Evolutionary conservation across 2,888 invertebrate genomes (phyloP), one percentile per base, ranked within the genome.

Genomic region (Pocota personata): DNA sequence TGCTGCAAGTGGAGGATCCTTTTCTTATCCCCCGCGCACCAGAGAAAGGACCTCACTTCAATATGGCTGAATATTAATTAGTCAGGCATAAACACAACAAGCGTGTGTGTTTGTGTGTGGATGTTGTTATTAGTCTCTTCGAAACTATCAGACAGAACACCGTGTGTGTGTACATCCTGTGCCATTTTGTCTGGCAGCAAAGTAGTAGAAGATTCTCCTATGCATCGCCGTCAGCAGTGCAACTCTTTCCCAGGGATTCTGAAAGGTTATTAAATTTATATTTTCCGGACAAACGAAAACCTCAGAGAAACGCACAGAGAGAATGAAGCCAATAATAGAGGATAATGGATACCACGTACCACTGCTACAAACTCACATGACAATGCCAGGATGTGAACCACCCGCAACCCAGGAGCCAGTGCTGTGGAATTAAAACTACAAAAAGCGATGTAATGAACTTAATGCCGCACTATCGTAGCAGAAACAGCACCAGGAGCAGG

Each of bases 11-110:
- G 12, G 19, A 35, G 2, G 19, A 32, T 58, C 30, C 48, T 32
- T 35, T 24, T 37, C n/a, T 43, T 21, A 21, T 14, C 21, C 19
- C n/a, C 7, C 5, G 21, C 27, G n/a, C 27, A 27, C 37, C 43
- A 35, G 35, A 32, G 73, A 66, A 52, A 72, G 75, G 75, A 80
- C 75, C 76, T 62, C 76, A 32, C 71, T 57, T 73, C 82, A 86
- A 86, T 86, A 86, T 77, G 76, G 76, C 72, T 86, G 86, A 86
- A 86, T 86, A 86, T 86, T 86, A 86, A 86, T 86, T 86, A 86
- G 86, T 82, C 66, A 77, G 76, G 86, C 82, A 82, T 86, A 82
- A 86, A 80, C 80, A 79, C 69, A 73, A 57, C 21, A 52, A 73
- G 43, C 2, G 64, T 35, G 52, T 46, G 46, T 52, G 52, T 46